These are phyloP conservation scores for Axinella damicornis DNA, from an alignment of 37 sponge, comb jelly and placozoan species.

Conservation along the genomic window DNA sequence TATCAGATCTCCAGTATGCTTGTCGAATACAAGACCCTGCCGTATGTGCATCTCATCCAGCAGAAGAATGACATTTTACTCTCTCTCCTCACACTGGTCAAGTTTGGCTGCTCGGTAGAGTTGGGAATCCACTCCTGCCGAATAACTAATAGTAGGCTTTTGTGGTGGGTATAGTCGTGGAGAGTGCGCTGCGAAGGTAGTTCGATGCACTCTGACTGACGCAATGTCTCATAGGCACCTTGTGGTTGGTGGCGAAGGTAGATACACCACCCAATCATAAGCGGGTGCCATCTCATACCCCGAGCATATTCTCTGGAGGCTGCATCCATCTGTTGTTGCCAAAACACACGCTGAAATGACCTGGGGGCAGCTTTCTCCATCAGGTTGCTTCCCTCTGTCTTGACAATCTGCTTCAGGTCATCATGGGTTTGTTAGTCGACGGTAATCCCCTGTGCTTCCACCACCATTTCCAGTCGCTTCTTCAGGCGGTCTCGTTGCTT, in stretches of 20 bases:
- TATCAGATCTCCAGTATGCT: slow-evolving; percentile 31
- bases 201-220: slow-evolving; percentile 11
- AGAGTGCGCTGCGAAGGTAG: slow-evolving; percentile 48
- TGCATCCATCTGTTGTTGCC: slow-evolving; percentile 52
- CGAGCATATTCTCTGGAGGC: slow-evolving; percentile 26
- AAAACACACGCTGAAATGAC: slow-evolving; percentile 42
- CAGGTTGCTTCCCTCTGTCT: background rate
- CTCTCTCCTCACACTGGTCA: slow-evolving; percentile 24
- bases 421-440: no score
- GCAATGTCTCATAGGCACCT: slow-evolving; percentile 22
- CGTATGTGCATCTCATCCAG: no score
- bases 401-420: no score
- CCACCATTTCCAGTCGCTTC: no score
- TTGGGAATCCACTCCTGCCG: no score
- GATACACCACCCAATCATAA: no score
- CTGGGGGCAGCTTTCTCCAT: slow-evolving; percentile 1
- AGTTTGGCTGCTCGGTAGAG: slow-evolving; percentile 26
- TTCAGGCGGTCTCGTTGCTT: background rate
- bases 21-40: slow-evolving; percentile 42
- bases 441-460: no score
- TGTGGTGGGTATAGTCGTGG: no score
- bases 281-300: no score
- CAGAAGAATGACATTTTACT: slow-evolving; percentile 34
- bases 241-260: slow-evolving; percentile 20
- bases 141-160: no score